Evolutionary conservation across 92 coral and sea anemone genomes (phyloP), one percentile per base, ranked within the genome.

Genomic region (Paragorgia papillata): DNA sequence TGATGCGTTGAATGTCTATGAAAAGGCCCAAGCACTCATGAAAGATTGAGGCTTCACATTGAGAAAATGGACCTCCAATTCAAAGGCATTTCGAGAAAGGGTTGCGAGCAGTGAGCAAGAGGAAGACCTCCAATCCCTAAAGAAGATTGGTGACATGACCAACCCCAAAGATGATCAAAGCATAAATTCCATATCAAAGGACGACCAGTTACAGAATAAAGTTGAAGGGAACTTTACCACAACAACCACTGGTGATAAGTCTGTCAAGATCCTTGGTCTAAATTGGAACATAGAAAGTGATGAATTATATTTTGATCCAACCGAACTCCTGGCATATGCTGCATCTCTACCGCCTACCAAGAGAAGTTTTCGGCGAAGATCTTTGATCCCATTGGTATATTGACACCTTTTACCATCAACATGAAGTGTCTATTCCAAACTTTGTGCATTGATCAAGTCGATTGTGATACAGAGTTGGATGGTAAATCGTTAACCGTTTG

Each of bases 401-500:
- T 13, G 18, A 18, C 22, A 53, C 18, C 22, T 26, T 53, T 6
- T 53, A 20, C 22, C 22, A 53, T 53, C 58, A 26, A 53, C 58
- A 53, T 53, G 58, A 53, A 53, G 58, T 53, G 58, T 53, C 22
- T 53, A 26, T 53, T 53, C 58, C 22, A 53, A 53, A 53, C 58
- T 5, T 53, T 53, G 58, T 53, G 58, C 14, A 13, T 13, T 2
- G 58, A 18, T n/a, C 58, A 53, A 53, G 18, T 20, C 58, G 22
- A 18, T 13, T 53, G 58, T 5, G 22, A 53, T 18, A 18, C 58
- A 13, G 6, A 18, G 58, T 13, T 53, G 22, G 3, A 26, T 18
- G 58, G 22, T 18, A 53, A 18, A 18, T 26, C 7, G n/a, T n/a
- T n/a, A n/a, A n/a, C n/a, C n/a, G n/a, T n/a, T n/a, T n/a, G n/a